Percentiles rank a stretch among this genome's conserved stretches.
Conservation (phyloP, 2,113 vertebrate genomes). For the human (Homo sapiens) region GRCh38 chr13:22411501-22412000, state of each 20-base stretch:
- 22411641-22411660: not conserved
- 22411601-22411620: not conserved
- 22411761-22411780: not conserved
- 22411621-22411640: not conserved
- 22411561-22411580: too few relatives aligned
- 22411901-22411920: not conserved
- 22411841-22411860: not conserved
- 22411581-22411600: not conserved
- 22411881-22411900: not conserved
- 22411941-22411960: not conserved
- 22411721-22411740: not conserved
- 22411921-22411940: not conserved
- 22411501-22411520: too few relatives aligned
- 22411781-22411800: not conserved
- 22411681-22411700: not conserved
- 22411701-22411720: not conserved
- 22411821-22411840: not conserved
- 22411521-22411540: too few relatives aligned
- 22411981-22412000: not conserved
- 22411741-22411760: not conserved
- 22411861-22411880: not conserved
- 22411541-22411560: too few relatives aligned
- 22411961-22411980: not conserved
- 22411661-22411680: not conserved
- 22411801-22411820: not conserved